Evolutionary conservation across 2,797 vertebrate species (phyloP).

Genomic region (Otus scops): DNA sequence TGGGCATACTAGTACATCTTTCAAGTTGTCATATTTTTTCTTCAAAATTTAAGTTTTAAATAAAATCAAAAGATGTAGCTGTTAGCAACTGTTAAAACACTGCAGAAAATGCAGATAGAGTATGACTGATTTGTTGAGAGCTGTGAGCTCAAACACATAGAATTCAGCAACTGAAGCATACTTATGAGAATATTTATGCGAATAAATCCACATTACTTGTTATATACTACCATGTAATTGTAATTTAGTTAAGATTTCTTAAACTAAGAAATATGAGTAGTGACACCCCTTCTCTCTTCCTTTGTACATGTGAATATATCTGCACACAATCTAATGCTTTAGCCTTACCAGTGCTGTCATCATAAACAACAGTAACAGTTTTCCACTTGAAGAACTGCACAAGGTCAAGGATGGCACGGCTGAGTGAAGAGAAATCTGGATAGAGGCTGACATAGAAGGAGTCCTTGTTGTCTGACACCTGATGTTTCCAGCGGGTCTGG

Average conservation of each 20-base stretch:
- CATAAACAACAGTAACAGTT: constrained; percentile 96
- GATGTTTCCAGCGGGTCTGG: constrained; percentile 99
- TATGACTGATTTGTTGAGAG: not conserved
- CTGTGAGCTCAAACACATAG: not conserved
- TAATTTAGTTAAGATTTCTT: not conserved
- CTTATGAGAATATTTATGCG: not conserved
- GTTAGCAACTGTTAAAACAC: not conserved
- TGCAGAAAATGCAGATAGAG: not conserved
- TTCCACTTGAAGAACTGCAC: constrained; percentile 99
- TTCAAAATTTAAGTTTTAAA: not conserved
- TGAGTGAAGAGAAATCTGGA: constrained; percentile 97
- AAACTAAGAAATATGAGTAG: not conserved
- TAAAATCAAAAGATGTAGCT: not conserved
- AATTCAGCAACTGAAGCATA: not conserved
- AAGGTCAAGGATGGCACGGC: constrained; percentile 95
- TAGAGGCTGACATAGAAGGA: constrained; percentile 97
- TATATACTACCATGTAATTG: not conserved
- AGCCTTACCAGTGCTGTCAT: constrained; percentile 95
- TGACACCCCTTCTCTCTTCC: not conserved
- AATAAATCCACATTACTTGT: not conserved
- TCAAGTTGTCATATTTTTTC: not conserved
- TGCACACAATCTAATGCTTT: not conserved
- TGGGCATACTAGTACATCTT: not conserved
- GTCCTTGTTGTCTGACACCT: constrained; percentile 97
- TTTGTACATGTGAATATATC: not conserved